Evolutionary conservation across 2,113 vertebrate species (phyloP).

Genomic region (Cynopterus brachyotis): DNA sequence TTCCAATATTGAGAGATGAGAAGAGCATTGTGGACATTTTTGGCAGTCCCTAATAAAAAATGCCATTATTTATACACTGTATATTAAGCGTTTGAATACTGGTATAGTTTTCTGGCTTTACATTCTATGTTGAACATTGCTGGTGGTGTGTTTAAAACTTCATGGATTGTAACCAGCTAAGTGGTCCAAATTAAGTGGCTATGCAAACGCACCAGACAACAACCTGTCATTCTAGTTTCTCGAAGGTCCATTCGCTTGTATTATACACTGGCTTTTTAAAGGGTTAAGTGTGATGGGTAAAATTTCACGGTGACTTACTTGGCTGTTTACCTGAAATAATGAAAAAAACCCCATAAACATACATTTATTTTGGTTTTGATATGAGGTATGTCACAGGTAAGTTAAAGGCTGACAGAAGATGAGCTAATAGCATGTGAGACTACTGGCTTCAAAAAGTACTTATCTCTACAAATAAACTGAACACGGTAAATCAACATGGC

Average conservation of each 20-base stretch:
- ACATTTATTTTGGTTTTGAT: neutral
- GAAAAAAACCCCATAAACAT: neutral
- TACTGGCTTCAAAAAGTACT: neutral
- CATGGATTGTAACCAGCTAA: neutral
- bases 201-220: neutral
- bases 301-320: neutral
- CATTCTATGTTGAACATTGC: neutral
- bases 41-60: slow-evolving; percentile 73
- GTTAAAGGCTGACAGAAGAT: neutral
- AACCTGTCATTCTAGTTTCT: neutral
- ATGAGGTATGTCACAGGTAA: slow-evolving; percentile 47
- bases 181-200: neutral
- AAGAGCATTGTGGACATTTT: slow-evolving; percentile 52
- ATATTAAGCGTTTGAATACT: slow-evolving; percentile 66
- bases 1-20: slow-evolving; percentile 24
- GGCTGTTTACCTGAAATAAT: neutral
- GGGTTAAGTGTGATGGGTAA: neutral
- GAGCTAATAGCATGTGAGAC: neutral
- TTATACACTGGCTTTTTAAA: neutral
- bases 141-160: slow-evolving; percentile 8
- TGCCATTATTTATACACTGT: slow-evolving; percentile 39
- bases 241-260: neutral
- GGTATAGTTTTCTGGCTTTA: slow-evolving; percentile 46
- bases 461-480: neutral
- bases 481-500: neutral